Evolutionary conservation across 2,888 invertebrate genomes (phyloP).

Genomic region (Idaea aversata): DNA sequence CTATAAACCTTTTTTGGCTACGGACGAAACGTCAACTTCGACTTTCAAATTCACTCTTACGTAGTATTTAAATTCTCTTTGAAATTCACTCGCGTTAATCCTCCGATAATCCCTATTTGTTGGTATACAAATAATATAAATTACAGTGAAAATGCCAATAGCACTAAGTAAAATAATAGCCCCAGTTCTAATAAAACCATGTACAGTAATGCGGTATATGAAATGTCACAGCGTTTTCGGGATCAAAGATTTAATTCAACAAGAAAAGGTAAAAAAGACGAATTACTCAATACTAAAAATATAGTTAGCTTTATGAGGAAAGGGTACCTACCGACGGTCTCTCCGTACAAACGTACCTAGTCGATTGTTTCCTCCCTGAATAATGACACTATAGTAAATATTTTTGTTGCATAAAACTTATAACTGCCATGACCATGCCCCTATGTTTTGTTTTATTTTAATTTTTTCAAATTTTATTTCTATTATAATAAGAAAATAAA

Average conservation of each 20-base stretch:
- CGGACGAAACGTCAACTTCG: neutral
- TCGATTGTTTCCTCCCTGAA: too few species aligned
- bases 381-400: too few species aligned
- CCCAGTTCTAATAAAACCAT: slow-evolving; percentile 17
- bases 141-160: slow-evolving; percentile 34
- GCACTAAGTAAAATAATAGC: slow-evolving; percentile 27
- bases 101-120: neutral
- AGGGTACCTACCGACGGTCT: too few species aligned
- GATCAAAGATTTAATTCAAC: slow-evolving; percentile 55
- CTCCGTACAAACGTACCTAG: too few species aligned
- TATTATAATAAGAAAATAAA: too few species aligned
- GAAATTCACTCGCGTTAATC: neutral
- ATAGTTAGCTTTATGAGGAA: too few species aligned
- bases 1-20: neutral
- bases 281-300: too few species aligned
- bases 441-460: too few species aligned
- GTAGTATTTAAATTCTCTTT: too few species aligned
- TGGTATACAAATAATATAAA: slow-evolving; percentile 13
- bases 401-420: too few species aligned
- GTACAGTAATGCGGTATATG: slow-evolving; percentile 23
- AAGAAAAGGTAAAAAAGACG: slow-evolving; percentile 50
- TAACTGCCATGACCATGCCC: too few species aligned
- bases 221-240: slow-evolving; percentile 62
- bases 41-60: neutral
- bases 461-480: too few species aligned